These are phyloP conservation scores for Epinephelus lanceolatus DNA, from an alignment of 2,113 vertebrate species.

Conservation along the genomic window DNA sequence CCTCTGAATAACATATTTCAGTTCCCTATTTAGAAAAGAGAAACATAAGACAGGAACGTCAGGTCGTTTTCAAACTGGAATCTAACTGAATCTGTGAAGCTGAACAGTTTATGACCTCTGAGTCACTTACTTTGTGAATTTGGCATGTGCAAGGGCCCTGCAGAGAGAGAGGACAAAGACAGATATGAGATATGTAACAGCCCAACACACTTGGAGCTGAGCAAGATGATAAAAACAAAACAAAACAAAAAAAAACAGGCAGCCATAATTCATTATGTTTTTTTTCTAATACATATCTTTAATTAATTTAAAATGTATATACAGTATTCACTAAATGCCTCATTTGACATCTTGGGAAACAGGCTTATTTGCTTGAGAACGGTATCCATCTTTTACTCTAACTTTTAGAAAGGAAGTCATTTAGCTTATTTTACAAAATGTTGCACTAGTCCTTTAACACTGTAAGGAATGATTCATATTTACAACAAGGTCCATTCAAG, in stretches of 20 bases:
- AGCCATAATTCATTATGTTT: background rate
- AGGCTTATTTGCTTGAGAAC: background rate
- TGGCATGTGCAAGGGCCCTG: constrained; percentile 97
- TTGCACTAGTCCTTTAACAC: background rate
- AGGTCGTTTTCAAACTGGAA: constrained; percentile 10
- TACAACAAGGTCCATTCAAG: too few relatives aligned
- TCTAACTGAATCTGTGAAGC: background rate
- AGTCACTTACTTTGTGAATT: constrained; percentile 97
- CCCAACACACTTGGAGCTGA: background rate
- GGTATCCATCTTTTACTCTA: background rate
- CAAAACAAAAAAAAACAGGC: too few relatives aligned
- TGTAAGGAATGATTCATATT: too few relatives aligned
- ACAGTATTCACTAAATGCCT: background rate
- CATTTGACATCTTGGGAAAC: too few relatives aligned
- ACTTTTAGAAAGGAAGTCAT: background rate
- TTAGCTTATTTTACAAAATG: too few relatives aligned
- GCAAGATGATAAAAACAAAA: background rate
- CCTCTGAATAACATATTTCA: constrained; percentile 98
- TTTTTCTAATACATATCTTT: background rate
- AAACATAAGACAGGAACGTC: constrained; percentile 35
- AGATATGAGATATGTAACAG: background rate
- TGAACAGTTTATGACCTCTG: background rate
- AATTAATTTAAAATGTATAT: background rate
- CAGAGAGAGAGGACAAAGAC: constrained; percentile 52
- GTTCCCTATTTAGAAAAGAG: constrained; percentile 86